Conservation (phyloP, 2,797 vertebrate genomes). For the Hyperoplus immaculatus region DNA sequence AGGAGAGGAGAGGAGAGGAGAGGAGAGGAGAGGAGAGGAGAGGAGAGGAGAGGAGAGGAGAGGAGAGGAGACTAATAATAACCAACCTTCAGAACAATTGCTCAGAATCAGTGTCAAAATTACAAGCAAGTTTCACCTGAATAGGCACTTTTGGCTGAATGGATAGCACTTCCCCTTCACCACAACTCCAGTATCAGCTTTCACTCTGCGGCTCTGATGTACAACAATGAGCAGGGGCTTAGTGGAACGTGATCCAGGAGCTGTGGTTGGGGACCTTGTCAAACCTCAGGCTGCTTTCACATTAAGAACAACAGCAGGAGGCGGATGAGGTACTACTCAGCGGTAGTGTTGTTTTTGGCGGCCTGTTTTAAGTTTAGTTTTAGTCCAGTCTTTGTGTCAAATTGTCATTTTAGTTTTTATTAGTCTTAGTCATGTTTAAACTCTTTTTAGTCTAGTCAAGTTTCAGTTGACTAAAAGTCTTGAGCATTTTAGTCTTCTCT, state of each 20-base stretch:
- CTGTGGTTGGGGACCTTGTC: slow-evolving; percentile 66
- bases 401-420: too few species aligned
- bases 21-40: slow-evolving; percentile 4
- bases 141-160: slow-evolving; percentile 74
- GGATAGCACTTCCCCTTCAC: slow-evolving; percentile 63
- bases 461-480: too few species aligned
- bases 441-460: too few species aligned
- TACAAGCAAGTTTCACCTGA: slow-evolving; percentile 66
- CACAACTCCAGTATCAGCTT: slow-evolving; percentile 70
- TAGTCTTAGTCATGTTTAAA: too few species aligned
- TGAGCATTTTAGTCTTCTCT: too few species aligned
- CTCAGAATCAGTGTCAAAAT: slow-evolving; percentile 69
- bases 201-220: slow-evolving; percentile 68
- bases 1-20: not conserved
- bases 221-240: slow-evolving; percentile 61
- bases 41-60: not conserved
- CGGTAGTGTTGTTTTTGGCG: too few species aligned
- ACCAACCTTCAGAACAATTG: slow-evolving; percentile 30
- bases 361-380: too few species aligned
- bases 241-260: slow-evolving; percentile 70
- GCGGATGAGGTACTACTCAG: slow-evolving; percentile 40
- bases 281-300: slow-evolving; percentile 60
- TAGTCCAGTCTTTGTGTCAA: too few species aligned
- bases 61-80: slow-evolving; percentile 19
- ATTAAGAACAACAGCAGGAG: slow-evolving; percentile 51